Conservation (phyloP, 2,797 vertebrate species). For the Meda fulgida region DNA sequence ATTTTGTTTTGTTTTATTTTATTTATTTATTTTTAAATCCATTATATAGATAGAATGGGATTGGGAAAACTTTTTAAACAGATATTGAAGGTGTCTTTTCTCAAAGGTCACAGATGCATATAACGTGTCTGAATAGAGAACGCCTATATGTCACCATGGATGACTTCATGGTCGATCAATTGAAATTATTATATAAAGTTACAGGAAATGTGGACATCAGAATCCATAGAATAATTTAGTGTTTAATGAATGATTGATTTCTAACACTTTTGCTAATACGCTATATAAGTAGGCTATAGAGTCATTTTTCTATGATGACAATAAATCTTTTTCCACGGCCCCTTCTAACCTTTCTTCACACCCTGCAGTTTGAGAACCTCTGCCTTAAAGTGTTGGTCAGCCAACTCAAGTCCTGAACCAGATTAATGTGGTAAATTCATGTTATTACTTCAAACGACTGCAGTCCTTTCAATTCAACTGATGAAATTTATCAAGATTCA, state of each 20-base stretch:
- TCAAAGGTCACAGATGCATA: background rate
- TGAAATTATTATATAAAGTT: background rate
- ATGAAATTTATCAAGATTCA: conserved; percentile 35
- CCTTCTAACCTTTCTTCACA: background rate
- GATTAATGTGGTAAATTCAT: conserved; percentile 12
- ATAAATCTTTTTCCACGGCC: conserved; percentile 9
- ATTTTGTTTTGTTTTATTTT: background rate
- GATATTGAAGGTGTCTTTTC: background rate
- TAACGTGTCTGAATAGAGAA: background rate
- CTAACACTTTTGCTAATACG: background rate
- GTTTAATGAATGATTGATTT: conserved; percentile 10
- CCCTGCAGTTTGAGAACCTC: background rate
- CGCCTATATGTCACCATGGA: too few relatives aligned
- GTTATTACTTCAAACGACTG: conserved; percentile 20
- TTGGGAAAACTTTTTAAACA: background rate
- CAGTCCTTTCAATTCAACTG: conserved; percentile 24
- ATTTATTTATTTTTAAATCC: background rate
- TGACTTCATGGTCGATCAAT: background rate
- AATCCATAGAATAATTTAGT: conserved; percentile 3
- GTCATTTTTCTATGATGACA: background rate
- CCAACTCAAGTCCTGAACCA: background rate
- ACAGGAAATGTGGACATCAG: background rate
- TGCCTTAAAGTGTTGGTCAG: background rate
- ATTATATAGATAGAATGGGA: background rate
- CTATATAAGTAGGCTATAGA: background rate